Evolutionary conservation across 2,888 invertebrate species (phyloP).

Genomic region (Cataglyphis cursor): DNA sequence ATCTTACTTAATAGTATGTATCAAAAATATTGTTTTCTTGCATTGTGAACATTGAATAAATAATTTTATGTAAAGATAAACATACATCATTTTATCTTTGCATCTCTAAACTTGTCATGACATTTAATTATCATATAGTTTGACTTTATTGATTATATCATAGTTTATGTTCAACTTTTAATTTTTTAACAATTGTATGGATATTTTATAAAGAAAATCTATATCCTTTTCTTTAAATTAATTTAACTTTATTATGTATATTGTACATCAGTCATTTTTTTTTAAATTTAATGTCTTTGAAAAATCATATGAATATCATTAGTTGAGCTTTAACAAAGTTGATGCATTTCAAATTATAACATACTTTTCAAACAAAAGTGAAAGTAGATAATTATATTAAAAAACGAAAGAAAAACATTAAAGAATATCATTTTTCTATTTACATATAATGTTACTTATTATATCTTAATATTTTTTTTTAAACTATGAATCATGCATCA

Average conservation of each 20-base stretch:
- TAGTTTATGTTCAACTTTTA: not conserved
- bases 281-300: not conserved
- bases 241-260: conserved; percentile 13
- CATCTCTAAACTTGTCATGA: not conserved
- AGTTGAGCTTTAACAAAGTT: conserved; percentile 2
- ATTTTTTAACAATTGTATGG: not conserved
- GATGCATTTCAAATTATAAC: not conserved
- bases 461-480: conserved; percentile 2
- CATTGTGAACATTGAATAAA: conserved; percentile 55
- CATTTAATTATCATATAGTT: not conserved
- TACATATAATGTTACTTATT: not conserved
- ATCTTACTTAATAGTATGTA: conserved; percentile 2
- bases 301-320: not conserved
- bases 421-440: conserved; percentile 17
- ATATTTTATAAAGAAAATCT: not conserved
- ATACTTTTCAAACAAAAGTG: conserved; percentile 39
- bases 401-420: not conserved
- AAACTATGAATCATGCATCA: not conserved
- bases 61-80: conserved; percentile 43
- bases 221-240: not conserved
- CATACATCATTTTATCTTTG: not conserved
- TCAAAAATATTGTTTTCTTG: conserved; percentile 35
- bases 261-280: conserved; percentile 1
- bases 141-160: not conserved
- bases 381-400: conserved; percentile 63